phyloP scores from a whole-genome alignment of 2,888 invertebrate species.

The Euphydryas editha region DNA sequence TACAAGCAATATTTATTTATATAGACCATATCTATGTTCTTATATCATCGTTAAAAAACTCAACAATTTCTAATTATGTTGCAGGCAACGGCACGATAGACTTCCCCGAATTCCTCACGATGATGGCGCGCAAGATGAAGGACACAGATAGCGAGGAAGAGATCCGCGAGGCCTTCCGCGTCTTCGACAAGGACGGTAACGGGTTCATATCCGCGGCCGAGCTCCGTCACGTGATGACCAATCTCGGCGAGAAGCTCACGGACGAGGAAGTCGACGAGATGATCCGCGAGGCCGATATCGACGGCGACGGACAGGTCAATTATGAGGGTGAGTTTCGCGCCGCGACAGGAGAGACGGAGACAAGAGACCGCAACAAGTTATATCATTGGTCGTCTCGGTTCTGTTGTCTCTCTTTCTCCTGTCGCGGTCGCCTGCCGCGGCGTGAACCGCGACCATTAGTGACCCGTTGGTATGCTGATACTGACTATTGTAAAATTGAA shows the following conservation, averaged over 20 bases:
- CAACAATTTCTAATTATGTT: constrained; percentile 45
- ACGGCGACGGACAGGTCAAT: constrained; percentile 99
- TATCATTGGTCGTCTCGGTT: too few relatives aligned
- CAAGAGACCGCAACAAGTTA: too few relatives aligned
- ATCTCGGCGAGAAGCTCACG: constrained; percentile 99
- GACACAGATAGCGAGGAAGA: constrained; percentile 99
- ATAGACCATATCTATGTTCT: background rate
- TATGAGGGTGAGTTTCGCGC: constrained; percentile 91
- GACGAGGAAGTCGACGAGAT: constrained; percentile 99
- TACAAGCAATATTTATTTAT: too few relatives aligned
- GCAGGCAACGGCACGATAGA: constrained; percentile 99
- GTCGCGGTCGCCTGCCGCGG: too few relatives aligned
- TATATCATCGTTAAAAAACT: background rate
- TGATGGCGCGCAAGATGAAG: constrained; percentile 99
- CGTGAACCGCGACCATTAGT: too few relatives aligned
- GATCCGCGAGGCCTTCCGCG: constrained; percentile 99
- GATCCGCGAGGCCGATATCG: constrained; percentile 99
- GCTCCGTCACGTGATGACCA: constrained; percentile 99
- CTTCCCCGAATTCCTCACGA: constrained; percentile 99
- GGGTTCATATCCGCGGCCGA: constrained; percentile 99
- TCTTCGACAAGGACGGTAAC: constrained; percentile 99
- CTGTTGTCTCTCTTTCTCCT: too few relatives aligned
- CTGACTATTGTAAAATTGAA: too few relatives aligned
- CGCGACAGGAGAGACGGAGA: too few relatives aligned
- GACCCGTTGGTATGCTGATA: too few relatives aligned